These are phyloP conservation scores for Cylas formicarius DNA, from an alignment of 1,140 invertebrate species.

Conservation along the genomic window DNA sequence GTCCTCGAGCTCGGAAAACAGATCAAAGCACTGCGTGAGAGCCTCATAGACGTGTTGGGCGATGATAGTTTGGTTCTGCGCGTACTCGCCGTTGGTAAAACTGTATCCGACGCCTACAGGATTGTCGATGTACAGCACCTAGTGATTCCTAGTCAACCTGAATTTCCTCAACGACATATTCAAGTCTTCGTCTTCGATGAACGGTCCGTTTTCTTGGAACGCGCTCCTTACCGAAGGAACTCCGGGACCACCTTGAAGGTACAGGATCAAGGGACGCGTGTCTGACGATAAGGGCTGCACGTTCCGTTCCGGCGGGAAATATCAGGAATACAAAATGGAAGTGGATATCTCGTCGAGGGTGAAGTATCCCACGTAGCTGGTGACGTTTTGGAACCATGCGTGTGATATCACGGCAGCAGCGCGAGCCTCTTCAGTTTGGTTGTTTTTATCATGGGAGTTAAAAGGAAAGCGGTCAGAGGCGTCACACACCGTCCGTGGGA, in stretches of 20 bases:
- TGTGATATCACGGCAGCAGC: neutral
- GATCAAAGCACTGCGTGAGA: slow-evolving; percentile 59
- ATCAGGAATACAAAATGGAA: slow-evolving; percentile 71
- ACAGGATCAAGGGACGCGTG: too few relatives aligned
- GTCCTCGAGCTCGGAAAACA: slow-evolving; percentile 59
- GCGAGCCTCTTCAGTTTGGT: slow-evolving; percentile 40
- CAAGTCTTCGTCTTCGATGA: slow-evolving; percentile 10
- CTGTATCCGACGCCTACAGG: slow-evolving; percentile 75
- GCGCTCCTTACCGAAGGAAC: slow-evolving; percentile 14
- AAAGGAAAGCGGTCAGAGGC: too few relatives aligned
- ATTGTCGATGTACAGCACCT: slow-evolving; percentile 76
- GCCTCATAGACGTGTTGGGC: slow-evolving; percentile 57
- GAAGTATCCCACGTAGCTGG: slow-evolving; percentile 55
- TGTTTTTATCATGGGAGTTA: too few relatives aligned
- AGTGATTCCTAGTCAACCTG: slow-evolving; percentile 66
- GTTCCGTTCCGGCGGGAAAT: slow-evolving; percentile 59
- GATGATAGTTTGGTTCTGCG: slow-evolving; percentile 55
- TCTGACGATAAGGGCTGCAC: too few relatives aligned
- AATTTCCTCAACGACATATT: slow-evolving; percentile 34
- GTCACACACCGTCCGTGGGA: too few relatives aligned
- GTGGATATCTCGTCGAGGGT: slow-evolving; percentile 57
- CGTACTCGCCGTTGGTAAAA: slow-evolving; percentile 58
- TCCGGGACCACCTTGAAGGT: slow-evolving; percentile 68
- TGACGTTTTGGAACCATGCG: slow-evolving; percentile 19
- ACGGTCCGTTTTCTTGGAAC: slow-evolving; percentile 24